A percentile compares a stretch with the other conserved stretches of the same genome.
These are phyloP conservation scores for Litocranius walleri DNA, from an alignment of 2,113 vertebrate genomes.

Conservation along the genomic window DNA sequence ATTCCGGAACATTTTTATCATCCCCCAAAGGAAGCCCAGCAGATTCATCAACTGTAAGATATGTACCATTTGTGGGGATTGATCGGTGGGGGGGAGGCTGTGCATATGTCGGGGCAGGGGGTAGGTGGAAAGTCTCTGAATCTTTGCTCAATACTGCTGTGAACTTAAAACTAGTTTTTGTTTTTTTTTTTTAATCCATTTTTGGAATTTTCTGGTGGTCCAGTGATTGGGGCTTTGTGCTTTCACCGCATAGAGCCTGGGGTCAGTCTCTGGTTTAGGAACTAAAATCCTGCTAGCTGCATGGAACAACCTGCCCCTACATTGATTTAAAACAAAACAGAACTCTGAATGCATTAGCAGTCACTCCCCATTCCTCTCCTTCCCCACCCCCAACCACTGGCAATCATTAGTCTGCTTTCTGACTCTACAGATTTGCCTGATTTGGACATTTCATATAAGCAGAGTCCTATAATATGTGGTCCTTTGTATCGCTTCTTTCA, in stretches of 20 bases:
- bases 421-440: background rate
- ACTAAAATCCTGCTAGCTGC: background rate
- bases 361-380: background rate
- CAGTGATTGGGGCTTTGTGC: background rate
- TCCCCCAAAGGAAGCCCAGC: background rate
- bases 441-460: background rate
- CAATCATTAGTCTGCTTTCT: background rate
- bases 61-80: background rate
- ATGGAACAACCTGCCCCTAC: background rate
- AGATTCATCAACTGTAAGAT: background rate
- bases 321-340: background rate
- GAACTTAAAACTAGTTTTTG: background rate
- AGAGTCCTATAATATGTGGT: background rate
- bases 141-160: background rate
- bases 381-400: background rate
- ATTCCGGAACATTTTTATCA: background rate
- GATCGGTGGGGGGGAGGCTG: background rate
- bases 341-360: background rate
- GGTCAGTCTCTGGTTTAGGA: background rate
- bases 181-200: background rate
- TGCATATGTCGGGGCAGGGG: rapidly evolving
- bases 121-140: background rate
- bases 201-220: background rate
- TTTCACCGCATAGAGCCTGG: background rate
- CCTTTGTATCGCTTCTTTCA: background rate